Conservation (phyloP, 2,888 invertebrate species). For the Sesamia inferens region DNA sequence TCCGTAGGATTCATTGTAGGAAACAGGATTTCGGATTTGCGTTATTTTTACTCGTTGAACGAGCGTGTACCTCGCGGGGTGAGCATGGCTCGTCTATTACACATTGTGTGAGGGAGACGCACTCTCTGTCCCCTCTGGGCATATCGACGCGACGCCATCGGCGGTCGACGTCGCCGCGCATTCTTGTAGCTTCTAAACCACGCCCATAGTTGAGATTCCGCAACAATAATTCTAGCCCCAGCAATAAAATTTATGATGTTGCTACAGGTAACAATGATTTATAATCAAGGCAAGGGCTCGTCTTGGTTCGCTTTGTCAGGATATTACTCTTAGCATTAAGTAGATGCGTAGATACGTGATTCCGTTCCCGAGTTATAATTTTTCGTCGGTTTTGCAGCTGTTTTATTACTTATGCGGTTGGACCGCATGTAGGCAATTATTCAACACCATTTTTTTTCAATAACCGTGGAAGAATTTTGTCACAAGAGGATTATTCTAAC, state of each 20-base stretch:
- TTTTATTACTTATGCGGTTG: too few species aligned
- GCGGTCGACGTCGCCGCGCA: slow-evolving; percentile 1
- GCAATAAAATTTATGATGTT: neutral
- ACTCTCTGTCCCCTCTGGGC: slow-evolving; percentile 40
- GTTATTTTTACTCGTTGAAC: slow-evolving; percentile 10
- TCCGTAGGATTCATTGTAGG: neutral
- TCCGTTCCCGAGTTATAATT: too few species aligned
- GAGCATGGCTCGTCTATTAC: slow-evolving; percentile 23
- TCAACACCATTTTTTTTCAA: too few species aligned
- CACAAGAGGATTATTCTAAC: too few species aligned
- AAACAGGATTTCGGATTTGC: neutral
- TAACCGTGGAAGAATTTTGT: too few species aligned
- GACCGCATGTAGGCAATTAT: too few species aligned
- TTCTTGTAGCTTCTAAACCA: slow-evolving; percentile 18
- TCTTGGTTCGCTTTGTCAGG: neutral
- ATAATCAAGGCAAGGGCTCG: neutral
- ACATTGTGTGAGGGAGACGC: slow-evolving; percentile 30
- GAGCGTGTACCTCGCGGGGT: slow-evolving; percentile 3
- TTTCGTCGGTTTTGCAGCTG: too few species aligned
- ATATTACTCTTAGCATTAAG: too few species aligned
- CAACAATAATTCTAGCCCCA: neutral
- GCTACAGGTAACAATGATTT: too few species aligned
- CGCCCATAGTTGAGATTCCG: slow-evolving; percentile 12
- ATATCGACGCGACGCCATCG: slow-evolving; percentile 51
- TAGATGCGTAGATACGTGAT: too few species aligned